These are phyloP conservation scores for Cheirogaleus medius DNA, from an alignment of 2,113 vertebrate species.

Conservation along the genomic window DNA sequence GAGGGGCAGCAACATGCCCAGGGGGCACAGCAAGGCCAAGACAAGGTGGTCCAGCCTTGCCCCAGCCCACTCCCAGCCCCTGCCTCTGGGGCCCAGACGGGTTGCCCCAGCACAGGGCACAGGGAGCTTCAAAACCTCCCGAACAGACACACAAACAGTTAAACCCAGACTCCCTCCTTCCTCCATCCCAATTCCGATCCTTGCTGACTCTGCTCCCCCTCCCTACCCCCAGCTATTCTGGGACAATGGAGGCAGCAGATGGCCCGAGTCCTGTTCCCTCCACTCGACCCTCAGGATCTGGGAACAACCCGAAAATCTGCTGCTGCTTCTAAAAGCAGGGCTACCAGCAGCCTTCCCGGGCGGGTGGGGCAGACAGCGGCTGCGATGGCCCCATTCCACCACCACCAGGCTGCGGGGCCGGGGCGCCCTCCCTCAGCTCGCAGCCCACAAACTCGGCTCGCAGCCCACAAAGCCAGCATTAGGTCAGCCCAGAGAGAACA, in stretches of 20 bases:
- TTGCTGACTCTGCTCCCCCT: conserved; percentile 56
- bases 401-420: not conserved
- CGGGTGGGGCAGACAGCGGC: not conserved
- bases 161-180: not conserved
- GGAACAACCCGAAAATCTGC: conserved; percentile 74
- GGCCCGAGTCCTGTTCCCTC: conserved; percentile 80
- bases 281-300: conserved; percentile 80
- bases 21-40: not conserved
- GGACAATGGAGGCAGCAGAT: conserved; percentile 87
- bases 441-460: not conserved
- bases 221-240: conserved; percentile 76
- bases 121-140: not conserved
- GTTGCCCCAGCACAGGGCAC: not conserved
- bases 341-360: not conserved
- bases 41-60: not conserved
- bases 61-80: not conserved
- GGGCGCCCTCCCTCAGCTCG: not conserved
- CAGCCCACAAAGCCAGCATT: not conserved
- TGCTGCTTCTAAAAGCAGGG: conserved; percentile 83
- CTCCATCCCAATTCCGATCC: conserved; percentile 20
- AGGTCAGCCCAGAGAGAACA: not conserved
- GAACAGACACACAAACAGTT: not conserved
- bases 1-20: not conserved
- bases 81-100: not conserved
- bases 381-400: not conserved